Percentiles rank a stretch among this genome's conserved stretches.
These are phyloP conservation scores for Clusia tigrina DNA, from an alignment of 2,888 invertebrate species.

Conservation along the genomic window DNA sequence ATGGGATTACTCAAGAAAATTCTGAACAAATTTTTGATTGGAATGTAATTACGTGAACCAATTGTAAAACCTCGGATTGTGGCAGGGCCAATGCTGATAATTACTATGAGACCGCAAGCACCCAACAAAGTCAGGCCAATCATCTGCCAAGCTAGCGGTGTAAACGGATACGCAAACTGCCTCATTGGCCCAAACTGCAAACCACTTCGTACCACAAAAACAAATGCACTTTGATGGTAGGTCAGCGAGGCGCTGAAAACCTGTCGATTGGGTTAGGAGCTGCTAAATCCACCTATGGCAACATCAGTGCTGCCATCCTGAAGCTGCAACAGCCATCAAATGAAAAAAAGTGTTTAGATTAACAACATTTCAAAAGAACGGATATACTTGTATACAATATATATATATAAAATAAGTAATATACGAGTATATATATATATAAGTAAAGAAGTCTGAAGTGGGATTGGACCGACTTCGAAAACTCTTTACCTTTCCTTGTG, in stretches of 20 bases:
- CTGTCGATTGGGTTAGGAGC: slow-evolving; percentile 37
- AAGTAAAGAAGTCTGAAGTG: too few species aligned
- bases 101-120: slow-evolving; percentile 13
- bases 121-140: slow-evolving; percentile 13
- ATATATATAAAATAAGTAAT: too few species aligned
- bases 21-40: slow-evolving; percentile 42
- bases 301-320: slow-evolving; percentile 40
- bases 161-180: slow-evolving; percentile 46
- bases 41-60: slow-evolving; percentile 33
- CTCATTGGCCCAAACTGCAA: slow-evolving; percentile 36
- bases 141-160: slow-evolving; percentile 40
- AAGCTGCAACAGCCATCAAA: too few species aligned
- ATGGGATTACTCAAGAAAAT: slow-evolving; percentile 48
- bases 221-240: slow-evolving; percentile 45
- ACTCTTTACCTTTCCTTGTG: not conserved
- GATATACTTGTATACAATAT: not conserved
- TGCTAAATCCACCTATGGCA: slow-evolving; percentile 51
- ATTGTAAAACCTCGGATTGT: slow-evolving; percentile 30
- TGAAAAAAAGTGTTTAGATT: too few species aligned
- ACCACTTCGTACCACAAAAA: slow-evolving; percentile 46
- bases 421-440: too few species aligned
- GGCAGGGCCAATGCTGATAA: slow-evolving; percentile 3
- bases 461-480: too few species aligned
- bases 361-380: too few species aligned
- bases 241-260: slow-evolving; percentile 42